Base-by-base conservation (phyloP, 2,888 invertebrate species). In the Rhingia campestris region DNA sequence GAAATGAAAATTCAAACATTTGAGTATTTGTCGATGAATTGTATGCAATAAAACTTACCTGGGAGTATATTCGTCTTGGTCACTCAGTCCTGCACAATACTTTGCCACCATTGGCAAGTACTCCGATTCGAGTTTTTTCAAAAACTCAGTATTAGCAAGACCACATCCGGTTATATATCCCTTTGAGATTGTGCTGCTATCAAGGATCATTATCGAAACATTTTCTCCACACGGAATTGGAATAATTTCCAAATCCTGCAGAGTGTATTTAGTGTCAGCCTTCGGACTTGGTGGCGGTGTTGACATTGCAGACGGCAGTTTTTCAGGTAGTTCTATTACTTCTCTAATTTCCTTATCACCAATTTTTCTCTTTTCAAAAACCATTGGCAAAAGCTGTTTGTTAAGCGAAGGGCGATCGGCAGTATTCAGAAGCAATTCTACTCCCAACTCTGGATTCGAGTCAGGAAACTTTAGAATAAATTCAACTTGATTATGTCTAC, bases 141-240 rank as follows among this genome's bases (percentile, higher is more conserved):
- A 12, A 70, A 75, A 75, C 3, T 79, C 56, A 33, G 69, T 81
- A 37, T 85, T 85, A 14, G 73, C 73, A 4, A 81, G 76, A 67
- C 87, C 86, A 41, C 86, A 86, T 12, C 80, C 88, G 0, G 88
- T 86, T 75, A 88, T 86, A 45, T 86, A 86, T 4, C 88, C 87
- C 5, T 81, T 75, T 0, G 75, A 58, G 32, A 88, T 75, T 12
- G 86, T 85, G 7, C 86, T 86, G n/a, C 81, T 69, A 74, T 88
- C 88, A 7, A 87, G 59, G 4, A 88, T 86, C 74, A 82, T 77
- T 6, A 88, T 22, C 9, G 80, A 59, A 3, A 86, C 49, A 37
- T 86, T 84, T 0, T 87, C 81, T 0, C 87, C 87, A 54, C 85
- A 81, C 0, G 74, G 41, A 30, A 88, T 87, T 0, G 87, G 87